Conservation (phyloP, 2,888 invertebrate species). For the Platycheirus rosarum region DNA sequence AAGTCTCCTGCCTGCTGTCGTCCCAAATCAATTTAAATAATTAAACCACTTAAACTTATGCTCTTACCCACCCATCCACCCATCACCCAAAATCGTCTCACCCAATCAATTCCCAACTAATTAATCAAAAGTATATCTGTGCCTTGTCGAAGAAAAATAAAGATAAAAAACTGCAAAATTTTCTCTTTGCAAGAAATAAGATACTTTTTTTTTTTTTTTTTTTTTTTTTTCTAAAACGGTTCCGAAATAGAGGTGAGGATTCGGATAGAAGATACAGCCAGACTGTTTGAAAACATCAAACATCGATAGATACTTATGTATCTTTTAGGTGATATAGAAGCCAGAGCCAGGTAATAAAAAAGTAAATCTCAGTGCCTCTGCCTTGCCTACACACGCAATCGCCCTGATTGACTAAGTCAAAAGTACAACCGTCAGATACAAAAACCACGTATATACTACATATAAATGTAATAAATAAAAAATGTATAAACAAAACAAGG, state of each 20-base stretch:
- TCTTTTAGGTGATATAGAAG: constrained; percentile 27
- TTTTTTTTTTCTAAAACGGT: constrained; percentile 21
- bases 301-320: constrained; percentile 21
- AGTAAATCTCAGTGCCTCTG: constrained; percentile 48
- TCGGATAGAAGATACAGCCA: constrained; percentile 11
- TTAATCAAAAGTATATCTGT: constrained; percentile 50
- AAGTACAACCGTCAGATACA: constrained; percentile 26
- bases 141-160: constrained; percentile 1
- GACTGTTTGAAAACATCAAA: constrained; percentile 59
- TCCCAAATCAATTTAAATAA: constrained; percentile 61
- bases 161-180: constrained; percentile 39
- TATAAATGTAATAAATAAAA: constrained; percentile 49
- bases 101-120: constrained; percentile 35
- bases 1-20: background rate
- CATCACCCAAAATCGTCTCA: constrained; percentile 13
- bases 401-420: constrained; percentile 10
- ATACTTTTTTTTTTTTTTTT: constrained; percentile 5
- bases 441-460: constrained; percentile 20
- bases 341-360: constrained; percentile 67
- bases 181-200: constrained; percentile 39
- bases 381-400: constrained; percentile 62
- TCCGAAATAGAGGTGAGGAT: constrained; percentile 2
- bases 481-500: constrained; percentile 53
- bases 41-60: constrained; percentile 64
- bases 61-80: constrained; percentile 27